phyloP scores from a whole-genome alignment of 1,140 invertebrate species.

The Spodoptera litura region DNA sequence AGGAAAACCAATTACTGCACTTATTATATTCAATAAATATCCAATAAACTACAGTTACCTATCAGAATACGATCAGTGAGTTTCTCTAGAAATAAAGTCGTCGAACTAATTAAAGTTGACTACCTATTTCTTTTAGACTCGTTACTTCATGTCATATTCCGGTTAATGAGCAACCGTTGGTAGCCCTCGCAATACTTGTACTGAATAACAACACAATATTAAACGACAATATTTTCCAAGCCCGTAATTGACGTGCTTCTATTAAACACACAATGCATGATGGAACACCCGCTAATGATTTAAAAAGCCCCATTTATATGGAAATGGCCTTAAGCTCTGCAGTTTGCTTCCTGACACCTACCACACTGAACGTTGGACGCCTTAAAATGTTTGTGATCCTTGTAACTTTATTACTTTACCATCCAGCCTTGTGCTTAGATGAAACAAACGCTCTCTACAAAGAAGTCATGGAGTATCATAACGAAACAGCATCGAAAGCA shows the following conservation, averaged over 20 bases:
- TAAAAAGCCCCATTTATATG: slow-evolving; percentile 57
- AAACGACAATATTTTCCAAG: slow-evolving; percentile 65
- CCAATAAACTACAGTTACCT: neutral
- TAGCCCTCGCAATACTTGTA: slow-evolving; percentile 6
- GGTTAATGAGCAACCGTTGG: slow-evolving; percentile 18
- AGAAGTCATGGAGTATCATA: slow-evolving; percentile 70
- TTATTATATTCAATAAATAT: neutral
- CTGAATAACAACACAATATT: slow-evolving; percentile 52
- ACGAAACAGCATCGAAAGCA: slow-evolving; percentile 67
- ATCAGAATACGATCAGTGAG: neutral
- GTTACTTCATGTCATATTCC: neutral
- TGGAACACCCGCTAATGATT: slow-evolving; percentile 69
- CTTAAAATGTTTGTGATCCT: slow-evolving; percentile 64
- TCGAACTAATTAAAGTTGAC: slow-evolving; percentile 10
- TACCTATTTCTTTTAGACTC: neutral
- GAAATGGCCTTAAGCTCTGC: slow-evolving; percentile 65
- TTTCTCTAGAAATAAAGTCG: slow-evolving; percentile 9
- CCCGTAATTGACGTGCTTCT: slow-evolving; percentile 62
- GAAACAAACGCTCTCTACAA: slow-evolving; percentile 58
- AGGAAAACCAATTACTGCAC: neutral
- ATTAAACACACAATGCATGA: slow-evolving; percentile 53
- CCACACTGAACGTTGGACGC: slow-evolving; percentile 48
- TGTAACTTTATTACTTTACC: slow-evolving; percentile 51
- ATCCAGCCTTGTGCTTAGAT: slow-evolving; percentile 50
- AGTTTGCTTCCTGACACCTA: slow-evolving; percentile 54